Evolutionary conservation across 2,113 vertebrate species (phyloP).

Genomic region (Athene cunicularia): DNA sequence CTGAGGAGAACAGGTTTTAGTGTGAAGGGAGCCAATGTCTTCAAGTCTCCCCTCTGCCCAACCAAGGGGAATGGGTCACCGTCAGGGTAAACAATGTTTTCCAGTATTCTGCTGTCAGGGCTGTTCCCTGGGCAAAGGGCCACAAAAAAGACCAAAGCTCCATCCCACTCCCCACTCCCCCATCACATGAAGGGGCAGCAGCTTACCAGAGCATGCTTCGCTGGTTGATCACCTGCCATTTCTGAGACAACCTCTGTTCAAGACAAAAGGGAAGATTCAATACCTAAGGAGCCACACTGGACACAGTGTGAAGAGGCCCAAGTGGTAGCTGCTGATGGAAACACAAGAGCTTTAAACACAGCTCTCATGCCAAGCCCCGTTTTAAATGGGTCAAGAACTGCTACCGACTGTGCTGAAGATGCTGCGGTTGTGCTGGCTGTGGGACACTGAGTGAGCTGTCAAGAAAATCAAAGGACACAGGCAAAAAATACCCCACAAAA

Average conservation of each 20-base stretch:
- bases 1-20: slow-evolving; percentile 38
- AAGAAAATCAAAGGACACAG: not conserved
- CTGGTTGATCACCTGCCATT: slow-evolving; percentile 94
- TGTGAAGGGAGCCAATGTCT: not conserved
- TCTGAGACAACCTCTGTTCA: slow-evolving; percentile 88
- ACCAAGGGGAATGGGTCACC: not conserved
- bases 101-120: not conserved
- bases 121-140: not conserved
- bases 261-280: slow-evolving; percentile 13
- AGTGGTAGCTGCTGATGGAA: not conserved
- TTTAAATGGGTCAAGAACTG: not conserved
- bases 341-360: not conserved
- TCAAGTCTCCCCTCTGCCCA: not conserved
- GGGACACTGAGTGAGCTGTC: not conserved
- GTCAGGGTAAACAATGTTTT: not conserved
- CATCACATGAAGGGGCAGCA: not conserved
- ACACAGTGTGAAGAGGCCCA: not conserved
- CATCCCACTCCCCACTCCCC: not conserved
- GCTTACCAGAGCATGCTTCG: slow-evolving; percentile 85
- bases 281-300: not conserved
- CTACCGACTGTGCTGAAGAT: not conserved
- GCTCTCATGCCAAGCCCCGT: not conserved
- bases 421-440: not conserved
- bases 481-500: not conserved
- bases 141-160: not conserved